phyloP scores from a whole-genome alignment of 2,113 vertebrate genomes.

The Apaloderma vittatum region DNA sequence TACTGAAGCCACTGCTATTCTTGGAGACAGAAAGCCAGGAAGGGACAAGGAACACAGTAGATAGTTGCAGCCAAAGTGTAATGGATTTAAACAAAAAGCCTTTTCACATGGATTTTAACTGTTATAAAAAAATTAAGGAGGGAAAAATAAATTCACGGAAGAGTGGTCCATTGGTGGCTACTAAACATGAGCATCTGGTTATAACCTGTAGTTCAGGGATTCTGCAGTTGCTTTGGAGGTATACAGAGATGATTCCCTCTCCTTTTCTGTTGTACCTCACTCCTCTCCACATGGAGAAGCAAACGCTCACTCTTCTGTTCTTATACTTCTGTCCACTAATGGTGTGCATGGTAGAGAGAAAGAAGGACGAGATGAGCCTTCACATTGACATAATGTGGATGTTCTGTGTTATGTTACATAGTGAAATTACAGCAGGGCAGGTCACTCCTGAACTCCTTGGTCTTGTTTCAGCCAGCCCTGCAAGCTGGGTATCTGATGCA shows the following conservation, averaged over 20 bases:
- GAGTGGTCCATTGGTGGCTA: neutral
- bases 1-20: neutral
- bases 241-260: neutral
- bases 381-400: neutral
- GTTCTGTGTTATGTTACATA: neutral
- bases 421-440: neutral
- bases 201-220: neutral
- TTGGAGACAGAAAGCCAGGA: neutral
- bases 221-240: neutral
- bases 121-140: neutral
- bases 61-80: neutral
- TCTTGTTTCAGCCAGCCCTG: neutral
- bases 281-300: accelerated
- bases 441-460: accelerated
- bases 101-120: neutral
- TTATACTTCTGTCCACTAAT: neutral
- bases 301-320: neutral
- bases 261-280: neutral
- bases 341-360: neutral
- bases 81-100: neutral
- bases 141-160: neutral
- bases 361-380: neutral
- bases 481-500: neutral
- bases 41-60: neutral
- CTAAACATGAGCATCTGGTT: neutral